These are phyloP conservation scores for Dufourea novaeangliae DNA, from an alignment of 1,140 invertebrate genomes.

Conservation along the genomic window DNA sequence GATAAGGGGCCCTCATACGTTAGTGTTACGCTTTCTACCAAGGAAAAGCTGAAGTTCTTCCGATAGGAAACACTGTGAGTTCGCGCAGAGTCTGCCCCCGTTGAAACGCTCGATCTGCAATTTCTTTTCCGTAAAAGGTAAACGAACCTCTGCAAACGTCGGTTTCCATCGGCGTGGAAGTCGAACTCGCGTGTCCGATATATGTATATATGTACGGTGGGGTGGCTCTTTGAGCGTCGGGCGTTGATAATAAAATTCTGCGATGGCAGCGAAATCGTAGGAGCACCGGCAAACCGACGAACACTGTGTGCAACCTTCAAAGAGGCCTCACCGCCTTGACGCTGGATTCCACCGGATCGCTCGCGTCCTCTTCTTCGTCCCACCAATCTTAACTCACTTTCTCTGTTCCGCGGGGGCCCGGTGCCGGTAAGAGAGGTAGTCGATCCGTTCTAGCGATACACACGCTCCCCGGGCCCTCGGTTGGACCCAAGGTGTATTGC, in stretches of 20 bases:
- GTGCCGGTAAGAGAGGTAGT: conserved; percentile 50
- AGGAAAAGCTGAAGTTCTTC: background rate
- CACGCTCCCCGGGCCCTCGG: background rate
- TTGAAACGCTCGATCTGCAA: background rate
- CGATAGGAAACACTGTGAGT: background rate
- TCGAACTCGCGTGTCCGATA: background rate
- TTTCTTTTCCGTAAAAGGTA: background rate
- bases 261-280: background rate
- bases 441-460: conserved; percentile 64
- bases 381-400: conserved; percentile 26
- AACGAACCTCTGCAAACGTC: background rate
- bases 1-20: too few species aligned
- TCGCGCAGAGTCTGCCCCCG: background rate
- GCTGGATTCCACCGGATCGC: conserved; percentile 47
- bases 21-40: background rate
- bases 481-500: conserved; percentile 30
- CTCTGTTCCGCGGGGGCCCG: conserved; percentile 35
- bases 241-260: conserved; percentile 36
- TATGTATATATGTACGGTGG: background rate
- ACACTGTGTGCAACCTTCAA: conserved; percentile 47
- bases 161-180: background rate
- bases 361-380: conserved; percentile 43
- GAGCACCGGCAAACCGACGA: conserved; percentile 4
- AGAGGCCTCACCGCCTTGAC: conserved; percentile 46
- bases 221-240: background rate